A percentile compares a stretch with the other conserved stretches of the same genome.
phyloP scores from a whole-genome alignment of 2,113 vertebrate genomes.

The Lanius ludovicianus region DNA sequence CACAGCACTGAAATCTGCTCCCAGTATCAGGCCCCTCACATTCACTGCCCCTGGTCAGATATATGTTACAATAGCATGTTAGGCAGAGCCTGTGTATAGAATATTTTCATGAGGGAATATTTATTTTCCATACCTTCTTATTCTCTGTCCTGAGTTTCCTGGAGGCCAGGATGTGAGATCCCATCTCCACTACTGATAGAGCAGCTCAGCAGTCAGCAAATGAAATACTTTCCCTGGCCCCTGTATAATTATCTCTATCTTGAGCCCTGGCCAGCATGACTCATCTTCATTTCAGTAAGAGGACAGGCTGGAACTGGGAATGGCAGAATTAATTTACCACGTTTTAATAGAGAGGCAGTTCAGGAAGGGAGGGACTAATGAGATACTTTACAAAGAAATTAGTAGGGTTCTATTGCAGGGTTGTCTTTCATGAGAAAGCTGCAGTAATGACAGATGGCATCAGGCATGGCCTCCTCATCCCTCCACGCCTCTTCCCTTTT shows the following conservation, averaged over 20 bases:
- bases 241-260: slow-evolving; percentile 68
- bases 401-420: slow-evolving; percentile 74
- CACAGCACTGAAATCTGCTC: neutral
- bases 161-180: neutral
- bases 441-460: slow-evolving; percentile 1
- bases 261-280: slow-evolving; percentile 54
- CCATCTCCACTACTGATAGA: neutral
- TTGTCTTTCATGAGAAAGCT: slow-evolving; percentile 47
- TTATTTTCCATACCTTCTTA: neutral
- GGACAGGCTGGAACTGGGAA: slow-evolving; percentile 67
- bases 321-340: slow-evolving; percentile 81
- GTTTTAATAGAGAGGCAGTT: slow-evolving; percentile 83
- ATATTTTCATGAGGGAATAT: neutral
- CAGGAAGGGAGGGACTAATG: slow-evolving; percentile 78
- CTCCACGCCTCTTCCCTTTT: neutral
- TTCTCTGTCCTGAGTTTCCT: neutral
- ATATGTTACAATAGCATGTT: neutral
- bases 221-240: neutral
- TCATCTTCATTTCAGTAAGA: slow-evolving; percentile 69
- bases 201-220: neutral
- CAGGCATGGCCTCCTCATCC: neutral
- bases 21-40: neutral
- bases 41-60: neutral
- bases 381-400: slow-evolving; percentile 83
- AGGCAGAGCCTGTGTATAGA: neutral